Conservation (phyloP, 2,113 vertebrate genomes). For the Mus pahari region DNA sequence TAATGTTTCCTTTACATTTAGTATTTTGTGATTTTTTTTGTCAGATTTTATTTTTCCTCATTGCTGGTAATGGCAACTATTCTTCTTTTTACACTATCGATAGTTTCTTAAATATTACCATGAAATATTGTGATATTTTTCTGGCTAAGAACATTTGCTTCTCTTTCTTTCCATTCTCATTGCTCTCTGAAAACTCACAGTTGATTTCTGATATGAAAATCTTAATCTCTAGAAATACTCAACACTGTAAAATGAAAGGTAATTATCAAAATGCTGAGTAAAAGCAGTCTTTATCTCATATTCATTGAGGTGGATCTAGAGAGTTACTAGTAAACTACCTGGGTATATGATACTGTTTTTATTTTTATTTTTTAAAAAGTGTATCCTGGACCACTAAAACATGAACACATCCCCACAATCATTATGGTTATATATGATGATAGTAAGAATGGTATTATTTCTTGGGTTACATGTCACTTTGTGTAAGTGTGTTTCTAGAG, state of each 20-base stretch:
- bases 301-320: constrained; percentile 51
- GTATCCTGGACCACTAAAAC: background rate
- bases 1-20: background rate
- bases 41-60: constrained; percentile 26
- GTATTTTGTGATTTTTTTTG: background rate
- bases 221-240: constrained; percentile 36
- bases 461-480: background rate
- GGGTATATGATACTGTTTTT: background rate
- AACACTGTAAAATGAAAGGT: background rate
- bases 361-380: background rate
- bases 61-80: background rate
- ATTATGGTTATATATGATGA: background rate
- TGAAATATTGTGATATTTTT: constrained; percentile 21
- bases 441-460: background rate
- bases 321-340: background rate
- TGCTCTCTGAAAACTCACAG: background rate
- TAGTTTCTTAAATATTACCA: background rate
- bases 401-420: background rate
- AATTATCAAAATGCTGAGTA: constrained; percentile 23
- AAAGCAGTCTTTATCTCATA: background rate
- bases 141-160: constrained; percentile 45
- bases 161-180: constrained; percentile 1
- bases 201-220: constrained; percentile 26
- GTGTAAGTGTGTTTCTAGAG: background rate
- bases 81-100: background rate